These are phyloP conservation scores for Tor tambroides DNA, from an alignment of 2,113 vertebrate genomes.

Conservation along the genomic window DNA sequence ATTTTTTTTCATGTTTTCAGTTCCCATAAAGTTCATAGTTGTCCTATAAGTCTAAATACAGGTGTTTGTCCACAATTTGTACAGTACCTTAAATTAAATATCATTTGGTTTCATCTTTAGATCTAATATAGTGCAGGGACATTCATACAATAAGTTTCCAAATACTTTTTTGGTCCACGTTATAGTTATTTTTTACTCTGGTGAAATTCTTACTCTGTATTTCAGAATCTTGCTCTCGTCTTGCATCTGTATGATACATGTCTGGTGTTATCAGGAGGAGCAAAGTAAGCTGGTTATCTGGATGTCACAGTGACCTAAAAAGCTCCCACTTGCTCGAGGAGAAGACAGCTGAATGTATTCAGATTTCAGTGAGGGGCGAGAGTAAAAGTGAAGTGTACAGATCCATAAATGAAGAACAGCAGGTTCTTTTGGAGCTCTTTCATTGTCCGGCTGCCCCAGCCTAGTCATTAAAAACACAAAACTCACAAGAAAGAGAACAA, in stretches of 20 bases:
- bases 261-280: not conserved
- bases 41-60: not conserved
- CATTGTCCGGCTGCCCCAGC: not conserved
- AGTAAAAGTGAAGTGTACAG: slow-evolving; percentile 13
- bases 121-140: not conserved
- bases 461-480: slow-evolving; percentile 29
- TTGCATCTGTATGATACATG: not conserved
- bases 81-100: not conserved
- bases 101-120: not conserved
- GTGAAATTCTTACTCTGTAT: not conserved
- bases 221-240: not conserved
- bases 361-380: not conserved
- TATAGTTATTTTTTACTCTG: not conserved
- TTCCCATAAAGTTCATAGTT: not conserved
- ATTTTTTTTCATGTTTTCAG: not conserved
- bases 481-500: not conserved
- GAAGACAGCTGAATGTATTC: slow-evolving; percentile 18
- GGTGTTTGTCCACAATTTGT: not conserved
- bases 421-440: not conserved
- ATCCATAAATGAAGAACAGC: slow-evolving; percentile 37
- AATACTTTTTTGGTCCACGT: not conserved
- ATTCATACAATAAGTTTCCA: not conserved
- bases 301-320: slow-evolving; percentile 37
- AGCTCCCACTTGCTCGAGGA: slow-evolving; percentile 23
- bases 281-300: not conserved